Conservation (phyloP, 2,113 vertebrate genomes). For the Theristicus caerulescens region DNA sequence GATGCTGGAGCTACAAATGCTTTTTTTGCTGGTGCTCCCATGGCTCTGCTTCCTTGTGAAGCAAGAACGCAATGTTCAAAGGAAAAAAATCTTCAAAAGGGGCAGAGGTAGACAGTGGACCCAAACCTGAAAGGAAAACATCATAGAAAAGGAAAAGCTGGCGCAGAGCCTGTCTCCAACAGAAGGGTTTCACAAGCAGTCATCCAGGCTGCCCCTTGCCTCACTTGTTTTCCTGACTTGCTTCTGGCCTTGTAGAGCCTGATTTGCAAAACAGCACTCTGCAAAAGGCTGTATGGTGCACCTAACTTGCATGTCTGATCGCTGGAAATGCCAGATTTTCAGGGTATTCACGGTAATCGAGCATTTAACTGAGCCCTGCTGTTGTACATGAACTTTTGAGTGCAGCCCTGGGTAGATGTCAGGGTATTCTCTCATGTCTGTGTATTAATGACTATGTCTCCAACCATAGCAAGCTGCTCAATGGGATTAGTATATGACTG, state of each 20-base stretch:
- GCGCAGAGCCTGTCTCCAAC: not conserved
- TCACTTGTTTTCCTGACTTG: slow-evolving; percentile 40
- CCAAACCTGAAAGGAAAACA: slow-evolving; percentile 16
- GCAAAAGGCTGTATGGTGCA: not conserved
- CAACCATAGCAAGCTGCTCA: not conserved
- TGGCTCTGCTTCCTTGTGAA: not conserved
- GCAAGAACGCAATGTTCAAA: slow-evolving; percentile 15
- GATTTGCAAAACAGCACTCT: slow-evolving; percentile 20
- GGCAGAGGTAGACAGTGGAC: slow-evolving; percentile 9
- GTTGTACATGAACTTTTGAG: not conserved
- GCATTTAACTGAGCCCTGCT: not conserved
- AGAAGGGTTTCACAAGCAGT: slow-evolving; percentile 26
- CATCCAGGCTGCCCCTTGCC: slow-evolving; percentile 16
- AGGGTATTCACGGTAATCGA: not conserved
- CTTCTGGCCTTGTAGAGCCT: not conserved
- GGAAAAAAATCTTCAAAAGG: slow-evolving; percentile 15
- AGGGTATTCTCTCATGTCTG: not conserved
- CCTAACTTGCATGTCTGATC: slow-evolving; percentile 10
- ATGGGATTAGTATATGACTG: not conserved
- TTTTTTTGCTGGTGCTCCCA: not conserved
- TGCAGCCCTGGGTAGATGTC: not conserved
- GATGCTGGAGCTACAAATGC: not conserved
- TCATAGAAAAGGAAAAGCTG: slow-evolving; percentile 32
- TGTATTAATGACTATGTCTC: not conserved
- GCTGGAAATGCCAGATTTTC: slow-evolving; percentile 13